These are phyloP conservation scores for Amblyopsis rosae DNA, from an alignment of 2,113 vertebrate species.

Conservation along the genomic window DNA sequence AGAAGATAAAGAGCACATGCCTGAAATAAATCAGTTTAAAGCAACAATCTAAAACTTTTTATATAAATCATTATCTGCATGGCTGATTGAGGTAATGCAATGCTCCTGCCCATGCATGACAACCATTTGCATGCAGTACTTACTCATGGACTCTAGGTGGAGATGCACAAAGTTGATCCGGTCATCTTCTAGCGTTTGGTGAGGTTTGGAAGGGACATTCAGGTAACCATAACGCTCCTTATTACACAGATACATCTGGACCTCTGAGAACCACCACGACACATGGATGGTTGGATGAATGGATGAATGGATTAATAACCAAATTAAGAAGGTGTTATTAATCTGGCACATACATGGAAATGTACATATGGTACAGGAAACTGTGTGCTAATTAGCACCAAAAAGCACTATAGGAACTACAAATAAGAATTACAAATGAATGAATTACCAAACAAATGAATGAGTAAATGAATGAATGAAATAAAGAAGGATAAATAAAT, in stretches of 20 bases:
- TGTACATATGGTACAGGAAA: too few species aligned
- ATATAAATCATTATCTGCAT: too few species aligned
- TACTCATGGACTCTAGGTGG: constrained; percentile 88
- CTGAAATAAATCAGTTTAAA: too few species aligned
- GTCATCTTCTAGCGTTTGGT: constrained; percentile 87
- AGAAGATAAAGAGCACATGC: constrained; percentile 16
- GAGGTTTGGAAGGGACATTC: constrained; percentile 86
- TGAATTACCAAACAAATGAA: neutral
- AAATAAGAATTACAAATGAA: too few species aligned
- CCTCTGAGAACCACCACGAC: constrained; percentile 68
- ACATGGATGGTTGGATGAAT: neutral
- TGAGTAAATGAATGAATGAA: neutral
- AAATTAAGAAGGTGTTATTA: too few species aligned
- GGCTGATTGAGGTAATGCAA: too few species aligned
- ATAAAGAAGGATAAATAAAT: too few species aligned
- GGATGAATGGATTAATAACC: neutral
- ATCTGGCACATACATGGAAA: too few species aligned
- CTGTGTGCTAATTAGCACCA: too few species aligned
- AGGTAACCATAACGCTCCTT: constrained; percentile 88
- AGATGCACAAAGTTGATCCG: constrained; percentile 89
- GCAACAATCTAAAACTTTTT: too few species aligned
- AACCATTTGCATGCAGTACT: constrained; percentile 33
- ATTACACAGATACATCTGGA: constrained; percentile 86
- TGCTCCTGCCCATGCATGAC: neutral
- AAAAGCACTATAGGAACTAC: too few species aligned